Base-by-base conservation (phyloP, 1,140 invertebrate species). In the Drosophila varians region DNA sequence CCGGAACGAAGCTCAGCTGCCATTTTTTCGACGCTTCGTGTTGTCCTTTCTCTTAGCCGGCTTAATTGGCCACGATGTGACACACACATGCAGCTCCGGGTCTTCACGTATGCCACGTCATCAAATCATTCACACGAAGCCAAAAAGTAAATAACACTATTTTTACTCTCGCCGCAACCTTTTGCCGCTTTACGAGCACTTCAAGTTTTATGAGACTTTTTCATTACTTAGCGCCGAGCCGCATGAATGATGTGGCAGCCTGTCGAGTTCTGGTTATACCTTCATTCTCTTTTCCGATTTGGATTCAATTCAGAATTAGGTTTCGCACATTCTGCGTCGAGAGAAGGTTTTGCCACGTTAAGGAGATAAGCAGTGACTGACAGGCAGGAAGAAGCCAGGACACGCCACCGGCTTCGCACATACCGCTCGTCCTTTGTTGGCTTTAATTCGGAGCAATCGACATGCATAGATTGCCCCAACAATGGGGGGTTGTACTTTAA, bases 61-160 rank as follows among this genome's bases (percentile, higher is more conserved):
- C 64, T 87, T 87, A 86, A 86, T 86, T 86, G 77, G 73, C 62
- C 60, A 68, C 54, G 52, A 74, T 74, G 69, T 60, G 76, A 66
- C 82, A 80, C 68, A 77, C 56, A 65, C 57, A 47, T 25, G 16
- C 34, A 34, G 21, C 9, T 28, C 28, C n/a, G 16, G 52, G 14
- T 46, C 49, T 21, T 31, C 19, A 40, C 38, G 49, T 48, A 43
- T 56, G 51, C 43, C 52, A 9, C 9, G 34, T 42, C 36, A 40
- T 46, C 19, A 75, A 71, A 71, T 75, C 77, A 80, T 80, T 79
- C 34, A 76, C 62, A 31, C 49, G 34, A 42, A 25, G 9, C 25
- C 23, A 4, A 26, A 45, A 73, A 49, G 68, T 19, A 16, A 48
- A 43, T 26, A 53, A 18, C 55, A 61, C 54, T 61, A 72, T 53